Conservation (phyloP, 1,140 invertebrate genomes). For the Hirudo medicinalis region DNA sequence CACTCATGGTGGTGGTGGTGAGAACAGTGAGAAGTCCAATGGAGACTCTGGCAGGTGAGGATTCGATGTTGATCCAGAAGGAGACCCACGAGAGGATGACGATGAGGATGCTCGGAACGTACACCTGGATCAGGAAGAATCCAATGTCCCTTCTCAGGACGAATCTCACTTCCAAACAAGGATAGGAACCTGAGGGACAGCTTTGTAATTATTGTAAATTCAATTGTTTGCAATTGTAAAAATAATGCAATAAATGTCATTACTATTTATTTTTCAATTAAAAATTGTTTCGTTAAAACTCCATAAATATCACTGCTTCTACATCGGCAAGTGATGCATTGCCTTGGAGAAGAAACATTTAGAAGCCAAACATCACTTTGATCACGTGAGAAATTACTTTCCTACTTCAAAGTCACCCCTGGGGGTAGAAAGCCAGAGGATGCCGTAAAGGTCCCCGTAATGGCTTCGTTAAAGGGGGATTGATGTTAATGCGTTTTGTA, state of each 20-base stretch:
- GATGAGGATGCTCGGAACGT: constrained; percentile 76
- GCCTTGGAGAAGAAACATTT: background rate
- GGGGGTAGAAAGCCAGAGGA: too few species aligned
- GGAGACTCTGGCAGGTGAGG: constrained; percentile 45
- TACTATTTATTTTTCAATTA: background rate
- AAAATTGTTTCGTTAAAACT: background rate
- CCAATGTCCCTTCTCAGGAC: constrained; percentile 57
- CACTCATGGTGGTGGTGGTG: constrained; percentile 30
- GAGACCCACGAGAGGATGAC: constrained; percentile 85
- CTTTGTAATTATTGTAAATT: too few species aligned
- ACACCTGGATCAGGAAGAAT: constrained; percentile 76
- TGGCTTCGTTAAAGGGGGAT: background rate
- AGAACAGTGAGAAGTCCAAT: constrained; percentile 31
- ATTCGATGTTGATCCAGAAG: constrained; percentile 61
- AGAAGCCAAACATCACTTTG: too few species aligned
- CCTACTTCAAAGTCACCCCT: too few species aligned
- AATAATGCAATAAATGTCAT: background rate
- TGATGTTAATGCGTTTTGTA: background rate
- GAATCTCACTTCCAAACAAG: constrained; percentile 57
- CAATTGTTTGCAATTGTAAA: too few species aligned
- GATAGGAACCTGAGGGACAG: constrained; percentile 16
- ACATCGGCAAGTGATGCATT: background rate
- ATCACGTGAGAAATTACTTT: too few species aligned
- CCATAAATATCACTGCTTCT: background rate
- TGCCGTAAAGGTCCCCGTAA: too few species aligned